A percentile compares a stretch with the other conserved stretches of the same genome.
phyloP scores from a whole-genome alignment of 2,113 vertebrate genomes.

The Galemys pyrenaicus region DNA sequence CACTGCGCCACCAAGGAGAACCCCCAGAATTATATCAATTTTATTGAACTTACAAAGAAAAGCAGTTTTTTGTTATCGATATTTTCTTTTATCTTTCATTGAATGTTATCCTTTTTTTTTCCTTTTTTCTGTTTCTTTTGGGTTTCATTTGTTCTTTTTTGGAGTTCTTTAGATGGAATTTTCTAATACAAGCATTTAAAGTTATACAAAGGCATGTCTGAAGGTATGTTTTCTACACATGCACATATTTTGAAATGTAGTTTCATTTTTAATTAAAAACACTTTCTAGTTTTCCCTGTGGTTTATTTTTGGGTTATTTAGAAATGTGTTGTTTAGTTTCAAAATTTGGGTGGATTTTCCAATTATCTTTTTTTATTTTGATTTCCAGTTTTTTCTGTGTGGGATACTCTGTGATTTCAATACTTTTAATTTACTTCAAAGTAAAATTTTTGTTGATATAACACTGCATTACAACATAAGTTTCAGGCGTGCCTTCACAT shows the following conservation, averaged over 20 bases:
- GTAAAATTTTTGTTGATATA: too few relatives aligned
- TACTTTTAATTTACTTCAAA: not conserved
- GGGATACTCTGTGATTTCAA: not conserved
- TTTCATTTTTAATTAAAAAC: constrained; percentile 4
- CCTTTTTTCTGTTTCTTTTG: not conserved
- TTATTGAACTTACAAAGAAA: constrained; percentile 9
- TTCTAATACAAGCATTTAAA: not conserved
- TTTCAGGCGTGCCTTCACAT: not conserved
- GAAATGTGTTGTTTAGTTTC: not conserved
- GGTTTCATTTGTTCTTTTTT: constrained; percentile 19
- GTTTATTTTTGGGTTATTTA: not conserved
- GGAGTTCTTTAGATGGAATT: not conserved
- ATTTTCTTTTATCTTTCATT: not conserved
- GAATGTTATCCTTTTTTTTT: not conserved
- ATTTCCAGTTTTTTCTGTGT: not conserved
- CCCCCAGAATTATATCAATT: too few relatives aligned
- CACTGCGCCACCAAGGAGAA: too few relatives aligned
- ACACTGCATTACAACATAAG: too few relatives aligned
- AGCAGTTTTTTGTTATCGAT: not conserved
- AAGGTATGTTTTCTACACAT: not conserved
- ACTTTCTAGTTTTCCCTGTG: not conserved
- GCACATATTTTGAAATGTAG: not conserved
- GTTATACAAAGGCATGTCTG: not conserved
- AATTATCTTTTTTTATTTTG: not conserved
- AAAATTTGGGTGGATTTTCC: not conserved